phyloP scores from a whole-genome alignment of 2,113 vertebrate genomes.

The Hippocampus barbouri region DNA sequence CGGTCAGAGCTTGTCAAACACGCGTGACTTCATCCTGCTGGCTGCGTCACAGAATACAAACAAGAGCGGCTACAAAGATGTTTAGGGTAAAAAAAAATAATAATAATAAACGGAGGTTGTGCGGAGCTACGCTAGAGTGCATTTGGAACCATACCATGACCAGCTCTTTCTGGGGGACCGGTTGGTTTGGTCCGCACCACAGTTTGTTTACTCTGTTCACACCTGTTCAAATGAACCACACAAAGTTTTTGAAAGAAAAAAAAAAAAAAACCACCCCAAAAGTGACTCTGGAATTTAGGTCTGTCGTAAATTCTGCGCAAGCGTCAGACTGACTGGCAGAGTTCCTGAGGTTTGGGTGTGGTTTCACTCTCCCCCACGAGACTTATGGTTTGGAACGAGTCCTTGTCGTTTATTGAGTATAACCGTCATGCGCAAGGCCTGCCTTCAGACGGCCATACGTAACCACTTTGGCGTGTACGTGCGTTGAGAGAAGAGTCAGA shows the following conservation, averaged over 20 bases:
- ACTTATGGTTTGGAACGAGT: constrained; percentile 11
- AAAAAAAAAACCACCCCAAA: neutral
- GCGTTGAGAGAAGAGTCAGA: constrained; percentile 10
- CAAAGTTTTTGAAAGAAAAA: neutral
- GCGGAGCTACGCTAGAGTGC: neutral
- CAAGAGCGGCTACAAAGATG: neutral
- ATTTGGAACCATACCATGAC: neutral
- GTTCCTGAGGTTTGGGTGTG: constrained; percentile 45
- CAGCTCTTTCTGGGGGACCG: neutral
- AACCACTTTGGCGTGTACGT: neutral
- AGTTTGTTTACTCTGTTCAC: neutral
- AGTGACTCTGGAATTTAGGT: neutral
- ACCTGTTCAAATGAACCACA: neutral
- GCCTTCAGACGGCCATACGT: constrained; percentile 9
- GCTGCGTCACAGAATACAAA: neutral
- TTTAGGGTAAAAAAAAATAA: neutral
- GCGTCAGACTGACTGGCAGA: constrained; percentile 2
- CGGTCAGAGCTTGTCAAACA: neutral
- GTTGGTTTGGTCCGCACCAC: neutral
- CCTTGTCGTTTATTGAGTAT: constrained; percentile 13
- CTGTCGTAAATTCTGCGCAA: neutral
- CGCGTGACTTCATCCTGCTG: neutral
- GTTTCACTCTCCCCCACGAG: constrained; percentile 1
- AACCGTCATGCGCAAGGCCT: neutral
- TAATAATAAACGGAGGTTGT: neutral